Percentiles rank a stretch among this genome's conserved stretches.
phyloP scores from a whole-genome alignment of 2,113 vertebrate species.

The Leucopsar rothschildi region DNA sequence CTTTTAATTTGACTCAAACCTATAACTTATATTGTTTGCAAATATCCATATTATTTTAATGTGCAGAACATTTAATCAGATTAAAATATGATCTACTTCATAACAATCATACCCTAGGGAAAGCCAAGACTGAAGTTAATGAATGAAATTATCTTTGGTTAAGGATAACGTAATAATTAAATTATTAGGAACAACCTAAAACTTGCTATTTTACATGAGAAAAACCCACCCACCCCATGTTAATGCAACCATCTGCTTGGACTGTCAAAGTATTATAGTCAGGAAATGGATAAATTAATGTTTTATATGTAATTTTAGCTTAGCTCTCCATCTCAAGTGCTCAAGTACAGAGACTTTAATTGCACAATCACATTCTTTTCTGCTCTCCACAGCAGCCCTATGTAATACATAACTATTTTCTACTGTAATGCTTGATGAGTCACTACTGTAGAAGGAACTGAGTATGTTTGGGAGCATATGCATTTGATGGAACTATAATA shows the following conservation, averaged over 20 bases:
- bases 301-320: neutral
- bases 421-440: conserved; percentile 27
- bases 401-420: conserved; percentile 25
- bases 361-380: conserved; percentile 25
- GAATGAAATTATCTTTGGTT: neutral
- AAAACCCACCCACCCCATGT: neutral
- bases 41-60: neutral
- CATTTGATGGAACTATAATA: neutral
- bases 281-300: neutral
- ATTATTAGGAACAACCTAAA: neutral
- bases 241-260: neutral
- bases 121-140: neutral
- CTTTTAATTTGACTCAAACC: neutral
- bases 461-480: neutral
- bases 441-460: conserved; percentile 3
- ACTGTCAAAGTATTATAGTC: neutral
- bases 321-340: neutral
- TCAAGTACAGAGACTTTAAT: neutral
- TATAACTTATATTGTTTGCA: neutral
- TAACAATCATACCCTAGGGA: neutral
- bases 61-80: neutral
- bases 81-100: neutral
- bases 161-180: neutral
- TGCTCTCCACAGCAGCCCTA: neutral
- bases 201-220: neutral